Conservation (phyloP, 1,140 invertebrate species). For the Zaprionus gabonicus region DNA sequence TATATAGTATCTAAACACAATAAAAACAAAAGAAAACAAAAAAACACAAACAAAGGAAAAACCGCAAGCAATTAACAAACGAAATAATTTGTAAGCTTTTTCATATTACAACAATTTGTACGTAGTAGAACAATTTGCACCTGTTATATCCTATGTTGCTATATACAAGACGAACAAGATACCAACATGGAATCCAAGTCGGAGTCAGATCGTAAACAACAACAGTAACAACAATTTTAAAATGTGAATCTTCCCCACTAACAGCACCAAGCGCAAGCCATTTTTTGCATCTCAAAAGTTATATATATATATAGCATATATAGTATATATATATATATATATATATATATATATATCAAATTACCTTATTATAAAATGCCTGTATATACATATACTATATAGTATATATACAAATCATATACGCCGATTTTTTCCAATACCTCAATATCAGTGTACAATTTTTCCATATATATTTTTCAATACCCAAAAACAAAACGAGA, state of each 20-base stretch:
- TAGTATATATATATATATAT: constrained; percentile 25
- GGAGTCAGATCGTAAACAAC: background rate
- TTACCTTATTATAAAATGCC: constrained; percentile 54
- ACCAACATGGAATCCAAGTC: background rate
- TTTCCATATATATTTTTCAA: constrained; percentile 82
- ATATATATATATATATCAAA: constrained; percentile 26
- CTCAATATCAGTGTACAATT: constrained; percentile 83
- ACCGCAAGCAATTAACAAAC: constrained; percentile 72
- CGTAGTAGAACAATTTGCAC: constrained; percentile 69
- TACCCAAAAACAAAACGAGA: constrained; percentile 46
- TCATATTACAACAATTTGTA: constrained; percentile 69
- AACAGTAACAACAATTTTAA: constrained; percentile 35
- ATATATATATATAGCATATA: constrained; percentile 47
- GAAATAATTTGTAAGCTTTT: constrained; percentile 76
- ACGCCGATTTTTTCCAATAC: constrained; percentile 83
- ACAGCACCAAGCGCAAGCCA: constrained; percentile 80
- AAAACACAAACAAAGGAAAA: constrained; percentile 40
- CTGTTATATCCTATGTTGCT: constrained; percentile 72
- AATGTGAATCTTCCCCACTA: constrained; percentile 68
- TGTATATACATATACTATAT: constrained; percentile 59
- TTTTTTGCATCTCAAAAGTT: constrained; percentile 77
- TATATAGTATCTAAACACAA: constrained; percentile 71
- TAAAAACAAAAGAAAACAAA: constrained; percentile 35
- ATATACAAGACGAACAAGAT: constrained; percentile 50
- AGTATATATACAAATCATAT: constrained; percentile 62